Evolutionary conservation across 2,888 invertebrate species (phyloP).

Genomic region (Ophonus ardosiacus): DNA sequence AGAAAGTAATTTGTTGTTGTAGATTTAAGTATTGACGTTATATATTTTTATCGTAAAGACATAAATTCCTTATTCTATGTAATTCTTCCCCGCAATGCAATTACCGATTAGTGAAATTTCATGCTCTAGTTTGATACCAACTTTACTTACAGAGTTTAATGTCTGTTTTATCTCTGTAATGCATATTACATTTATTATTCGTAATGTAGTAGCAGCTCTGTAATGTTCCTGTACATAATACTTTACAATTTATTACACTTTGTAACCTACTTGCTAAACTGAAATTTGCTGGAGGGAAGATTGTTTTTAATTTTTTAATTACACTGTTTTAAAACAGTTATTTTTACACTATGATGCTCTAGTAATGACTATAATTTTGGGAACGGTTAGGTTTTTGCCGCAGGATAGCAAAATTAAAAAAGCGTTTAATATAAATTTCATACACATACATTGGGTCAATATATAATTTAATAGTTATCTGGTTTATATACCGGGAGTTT

Average conservation of each 20-base stretch:
- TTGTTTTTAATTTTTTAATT: slow-evolving; percentile 16
- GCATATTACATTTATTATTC: not conserved
- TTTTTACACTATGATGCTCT: not conserved
- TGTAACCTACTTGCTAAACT: not conserved
- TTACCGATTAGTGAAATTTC: slow-evolving; percentile 4
- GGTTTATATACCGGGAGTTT: too few relatives aligned
- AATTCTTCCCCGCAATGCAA: not conserved
- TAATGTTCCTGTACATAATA: not conserved
- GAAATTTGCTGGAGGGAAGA: not conserved
- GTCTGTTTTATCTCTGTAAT: slow-evolving; percentile 2
- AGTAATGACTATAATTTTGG: slow-evolving; percentile 6
- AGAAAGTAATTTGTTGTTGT: too few relatives aligned
- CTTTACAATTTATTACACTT: not conserved
- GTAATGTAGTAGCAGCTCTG: not conserved
- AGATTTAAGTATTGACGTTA: too few relatives aligned
- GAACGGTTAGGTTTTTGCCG: not conserved
- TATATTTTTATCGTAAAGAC: too few relatives aligned
- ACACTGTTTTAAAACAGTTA: not conserved
- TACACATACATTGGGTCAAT: not conserved
- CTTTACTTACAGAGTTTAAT: not conserved
- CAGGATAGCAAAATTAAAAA: not conserved
- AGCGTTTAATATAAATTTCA: not conserved
- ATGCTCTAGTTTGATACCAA: not conserved
- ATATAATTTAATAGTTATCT: too few relatives aligned
- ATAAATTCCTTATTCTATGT: too few relatives aligned